Base-by-base conservation (phyloP, 2,888 invertebrate genomes). In the Hyalella azteca region DNA sequence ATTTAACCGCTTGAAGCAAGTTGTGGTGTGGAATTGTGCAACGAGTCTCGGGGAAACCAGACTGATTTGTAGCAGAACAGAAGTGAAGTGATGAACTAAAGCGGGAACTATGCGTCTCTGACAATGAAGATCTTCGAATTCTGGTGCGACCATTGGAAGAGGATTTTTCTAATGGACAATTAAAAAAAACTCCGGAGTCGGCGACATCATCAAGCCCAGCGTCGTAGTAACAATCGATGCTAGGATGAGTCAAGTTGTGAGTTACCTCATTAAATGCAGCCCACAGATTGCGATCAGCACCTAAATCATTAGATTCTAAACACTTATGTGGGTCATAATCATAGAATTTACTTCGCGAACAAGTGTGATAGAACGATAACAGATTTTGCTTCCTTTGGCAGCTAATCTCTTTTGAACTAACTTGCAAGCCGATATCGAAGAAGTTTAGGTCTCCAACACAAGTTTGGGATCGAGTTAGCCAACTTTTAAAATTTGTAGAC, bases 301-400 rank as follows among this genome's bases (percentile, higher is more conserved):
- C 66, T 66, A 66, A 66, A 66, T 32, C 36, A 7, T 29, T 5
- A 36, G 36, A 36, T 36, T 66, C 66, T 66, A 66, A 66, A 66
- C 36, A 66, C 36, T 4, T 22, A 66, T 36, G 11, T 36, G 66
- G 36, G 19, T 66, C 32, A 66, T 66, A 66, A 66, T 66, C 66
- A 19, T 66, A 22, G 36, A 66, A 66, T 66, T 15, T 66, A 36
- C 66, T 66, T 32, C 39, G 66, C 19, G 66, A 36, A 19, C n/a
- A 15, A 66, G 36, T 66, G 36, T 66, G 75, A 75, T 75, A 29
- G 41, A 75, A 41, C 41, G 75, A 75, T 75, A 75, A 75, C 75
- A 75, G 75, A 75, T 41, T 75, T 75, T 75, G 75, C 75, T 75
- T 75, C 75, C 75, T 75, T 32, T 66, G 36, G 36, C 66, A 66